Evolutionary conservation across 1,140 invertebrate genomes (phyloP), one percentile per base, ranked within the genome.

Genomic region (Elymnias hypermnestra): DNA sequence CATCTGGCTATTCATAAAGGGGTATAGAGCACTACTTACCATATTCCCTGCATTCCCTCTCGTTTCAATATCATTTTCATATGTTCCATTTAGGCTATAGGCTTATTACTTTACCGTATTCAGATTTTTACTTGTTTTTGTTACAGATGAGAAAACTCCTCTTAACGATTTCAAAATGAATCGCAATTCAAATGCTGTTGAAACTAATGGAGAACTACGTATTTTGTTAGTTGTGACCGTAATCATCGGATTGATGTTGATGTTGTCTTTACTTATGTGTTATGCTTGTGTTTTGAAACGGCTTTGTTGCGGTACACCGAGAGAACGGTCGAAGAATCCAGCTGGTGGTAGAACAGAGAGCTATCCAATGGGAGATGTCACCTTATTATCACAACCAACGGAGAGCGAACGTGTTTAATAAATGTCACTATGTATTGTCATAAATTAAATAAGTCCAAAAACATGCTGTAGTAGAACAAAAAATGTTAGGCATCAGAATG

Each of bases 211-310:
- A 10, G 86, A 87, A 54, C 63, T 88, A 10, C 75, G 84, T 43
- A 72, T 88, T 46, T 58, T 87, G 2, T 66, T 88, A 17, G 78
- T 88, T 8, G 77, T 87, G n/a, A 89, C 87, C 1, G 86, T 88
- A 12, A 67, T 87, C 6, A 75, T 89, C 0, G 88, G 88, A 0
- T 66, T 87, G 17, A 53, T 88, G 0, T 65, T 88, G 7, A 87
- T 89, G 83, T 57, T 87, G 12, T 87, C 86, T 0, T 58, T 89
- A 8, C 69, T 89, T 0, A 79, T 88, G 70, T 89, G 88, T 49
- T 89, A 89, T 51, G 83, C 87, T 8, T 88, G 86, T 49, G 88
- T 89, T 9, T 81, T 89, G 17, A 72, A 85, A 18, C 69, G 87
- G 42, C 69, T 89, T 0, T 89, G 87, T 55, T 89, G 87, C 33